These are phyloP conservation scores for Epistrophella euchroma DNA, from an alignment of 2,888 invertebrate species.

Conservation along the genomic window DNA sequence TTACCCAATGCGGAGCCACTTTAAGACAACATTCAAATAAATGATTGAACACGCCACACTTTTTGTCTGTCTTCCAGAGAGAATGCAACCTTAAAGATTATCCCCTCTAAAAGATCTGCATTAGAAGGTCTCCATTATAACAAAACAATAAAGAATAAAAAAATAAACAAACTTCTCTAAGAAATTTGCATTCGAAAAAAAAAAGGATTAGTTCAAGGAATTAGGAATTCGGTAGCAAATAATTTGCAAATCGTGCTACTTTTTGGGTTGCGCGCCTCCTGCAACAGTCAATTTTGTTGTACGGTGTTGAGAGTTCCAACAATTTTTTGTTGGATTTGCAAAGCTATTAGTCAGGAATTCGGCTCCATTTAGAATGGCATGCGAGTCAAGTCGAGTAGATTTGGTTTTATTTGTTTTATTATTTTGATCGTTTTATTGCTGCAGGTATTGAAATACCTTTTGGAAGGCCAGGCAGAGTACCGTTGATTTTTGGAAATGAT, in stretches of 20 bases:
- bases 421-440: not conserved
- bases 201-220: constrained; percentile 52
- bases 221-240: constrained; percentile 70
- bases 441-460: constrained; percentile 25
- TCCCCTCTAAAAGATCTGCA: not conserved
- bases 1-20: constrained; percentile 12
- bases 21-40: constrained; percentile 25
- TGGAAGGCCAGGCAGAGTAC: constrained; percentile 23
- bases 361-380: constrained; percentile 62
- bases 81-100: constrained; percentile 44
- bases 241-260: constrained; percentile 64
- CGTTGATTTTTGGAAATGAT: constrained; percentile 52
- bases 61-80: constrained; percentile 19
- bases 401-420: constrained; percentile 14
- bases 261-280: constrained; percentile 13
- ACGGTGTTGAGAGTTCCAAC: constrained; percentile 67
- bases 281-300: constrained; percentile 64
- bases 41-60: constrained; percentile 65
- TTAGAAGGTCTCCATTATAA: constrained; percentile 3
- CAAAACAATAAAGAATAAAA: not conserved
- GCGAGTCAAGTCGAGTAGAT: constrained; percentile 6
- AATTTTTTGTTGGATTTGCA: constrained; percentile 35
- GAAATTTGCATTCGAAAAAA: constrained; percentile 63
- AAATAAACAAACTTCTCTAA: constrained; percentile 25
- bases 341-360: constrained; percentile 68